These are phyloP conservation scores for Penaeus monodon DNA, from an alignment of 2,888 invertebrate genomes.

Conservation along the genomic window DNA sequence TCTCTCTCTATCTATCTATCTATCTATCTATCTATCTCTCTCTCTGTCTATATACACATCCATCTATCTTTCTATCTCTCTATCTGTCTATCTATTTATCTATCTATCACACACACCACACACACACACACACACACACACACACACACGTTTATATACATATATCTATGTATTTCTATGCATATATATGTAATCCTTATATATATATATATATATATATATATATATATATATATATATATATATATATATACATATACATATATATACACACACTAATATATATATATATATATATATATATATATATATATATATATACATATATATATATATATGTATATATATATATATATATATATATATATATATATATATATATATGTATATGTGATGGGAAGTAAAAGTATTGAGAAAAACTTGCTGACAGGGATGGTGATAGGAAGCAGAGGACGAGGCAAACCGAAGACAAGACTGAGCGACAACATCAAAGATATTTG, in stretches of 20 bases:
- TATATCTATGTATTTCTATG: neutral
- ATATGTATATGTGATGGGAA: neutral
- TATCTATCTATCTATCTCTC: neutral
- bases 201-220: neutral
- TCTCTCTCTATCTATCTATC: neutral
- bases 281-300: neutral
- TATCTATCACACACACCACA: neutral
- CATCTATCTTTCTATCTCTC: neutral
- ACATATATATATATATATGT: neutral
- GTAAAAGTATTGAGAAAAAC: no score
- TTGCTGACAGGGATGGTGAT: no score
- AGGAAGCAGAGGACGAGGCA: no score
- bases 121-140: neutral
- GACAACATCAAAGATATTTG: no score
- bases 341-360: neutral
- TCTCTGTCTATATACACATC: no score
- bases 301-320: neutral
- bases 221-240: neutral
- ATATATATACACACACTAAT: neutral
- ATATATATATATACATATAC: neutral
- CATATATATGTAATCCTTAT: neutral
- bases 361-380: neutral
- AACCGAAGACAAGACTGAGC: no score
- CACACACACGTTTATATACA: neutral
- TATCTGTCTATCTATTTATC: no score